phyloP scores from a whole-genome alignment of 2,888 invertebrate species.

The Geophilus truncorum region DNA sequence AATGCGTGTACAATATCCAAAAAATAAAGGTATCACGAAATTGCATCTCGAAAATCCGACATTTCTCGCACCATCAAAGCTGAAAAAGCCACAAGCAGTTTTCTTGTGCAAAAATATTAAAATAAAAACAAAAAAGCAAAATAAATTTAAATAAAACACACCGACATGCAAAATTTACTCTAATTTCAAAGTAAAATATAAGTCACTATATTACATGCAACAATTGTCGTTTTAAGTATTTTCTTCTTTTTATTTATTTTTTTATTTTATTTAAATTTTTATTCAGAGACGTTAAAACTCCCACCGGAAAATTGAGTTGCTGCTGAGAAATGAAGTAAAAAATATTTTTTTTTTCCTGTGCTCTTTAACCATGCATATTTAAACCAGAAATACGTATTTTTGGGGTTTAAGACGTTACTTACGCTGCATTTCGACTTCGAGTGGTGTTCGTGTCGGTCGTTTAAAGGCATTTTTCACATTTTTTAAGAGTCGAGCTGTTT shows the following conservation, averaged over 20 bases:
- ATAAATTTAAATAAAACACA: not conserved
- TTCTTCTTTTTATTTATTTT: too few species aligned
- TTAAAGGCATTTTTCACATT: constrained; percentile 92
- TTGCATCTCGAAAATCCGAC: not conserved
- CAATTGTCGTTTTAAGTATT: too few species aligned
- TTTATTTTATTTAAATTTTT: too few species aligned
- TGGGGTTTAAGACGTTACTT: too few species aligned
- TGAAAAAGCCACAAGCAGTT: not conserved
- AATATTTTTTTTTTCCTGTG: not conserved
- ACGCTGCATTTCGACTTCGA: constrained; percentile 89
- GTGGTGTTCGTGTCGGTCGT: constrained; percentile 64
- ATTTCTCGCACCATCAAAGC: not conserved
- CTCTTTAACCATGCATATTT: not conserved
- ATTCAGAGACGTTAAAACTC: too few species aligned
- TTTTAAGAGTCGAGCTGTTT: constrained; percentile 92
- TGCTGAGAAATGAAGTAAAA: not conserved
- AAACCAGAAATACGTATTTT: too few species aligned
- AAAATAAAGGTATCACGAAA: not conserved
- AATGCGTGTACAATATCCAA: not conserved
- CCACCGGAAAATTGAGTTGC: not conserved
- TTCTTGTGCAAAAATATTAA: not conserved
- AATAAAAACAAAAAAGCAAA: not conserved
- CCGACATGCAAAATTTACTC: not conserved
- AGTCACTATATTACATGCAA: too few species aligned
- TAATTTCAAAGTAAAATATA: too few species aligned